Evolutionary conservation across 2,797 vertebrate genomes (phyloP).

Genomic region (Epinephelus malabaricus): DNA sequence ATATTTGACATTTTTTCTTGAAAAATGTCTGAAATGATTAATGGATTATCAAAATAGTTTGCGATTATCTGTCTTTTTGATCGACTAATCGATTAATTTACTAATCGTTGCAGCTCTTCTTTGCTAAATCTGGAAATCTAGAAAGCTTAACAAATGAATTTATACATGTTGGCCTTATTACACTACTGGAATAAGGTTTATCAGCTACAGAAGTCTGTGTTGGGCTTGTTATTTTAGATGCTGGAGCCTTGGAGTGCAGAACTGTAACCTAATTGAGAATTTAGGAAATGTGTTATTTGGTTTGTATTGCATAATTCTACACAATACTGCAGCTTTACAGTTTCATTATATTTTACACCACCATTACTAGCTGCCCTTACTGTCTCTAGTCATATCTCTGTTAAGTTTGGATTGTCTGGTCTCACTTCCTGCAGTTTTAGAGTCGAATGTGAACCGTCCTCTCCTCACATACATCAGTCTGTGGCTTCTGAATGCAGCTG

Average conservation of each 20-base stretch:
- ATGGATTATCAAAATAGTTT: too few species aligned
- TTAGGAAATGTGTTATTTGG: not conserved
- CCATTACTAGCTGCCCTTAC: not conserved
- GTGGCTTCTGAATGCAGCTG: conserved; percentile 60
- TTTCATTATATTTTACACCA: not conserved
- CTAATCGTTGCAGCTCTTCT: too few species aligned
- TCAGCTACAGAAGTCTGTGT: conserved; percentile 7
- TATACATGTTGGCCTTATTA: not conserved
- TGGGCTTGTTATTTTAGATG: not conserved
- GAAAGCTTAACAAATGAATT: not conserved
- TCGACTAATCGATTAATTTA: too few species aligned
- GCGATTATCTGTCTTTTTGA: too few species aligned
- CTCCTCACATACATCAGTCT: conserved; percentile 39
- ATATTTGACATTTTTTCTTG: too few species aligned
- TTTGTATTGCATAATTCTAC: not conserved
- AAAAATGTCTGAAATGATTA: too few species aligned
- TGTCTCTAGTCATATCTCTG: not conserved
- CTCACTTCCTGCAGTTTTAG: conserved; percentile 15
- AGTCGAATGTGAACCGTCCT: conserved; percentile 19
- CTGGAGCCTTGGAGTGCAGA: not conserved
- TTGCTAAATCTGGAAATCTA: conserved; percentile 14
- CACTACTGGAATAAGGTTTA: not conserved
- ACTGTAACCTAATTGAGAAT: not conserved
- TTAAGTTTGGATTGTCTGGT: conserved; percentile 7
- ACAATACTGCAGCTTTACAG: not conserved